Base-by-base conservation (phyloP, 1,140 invertebrate species). In the Hycleus cichorii region DNA sequence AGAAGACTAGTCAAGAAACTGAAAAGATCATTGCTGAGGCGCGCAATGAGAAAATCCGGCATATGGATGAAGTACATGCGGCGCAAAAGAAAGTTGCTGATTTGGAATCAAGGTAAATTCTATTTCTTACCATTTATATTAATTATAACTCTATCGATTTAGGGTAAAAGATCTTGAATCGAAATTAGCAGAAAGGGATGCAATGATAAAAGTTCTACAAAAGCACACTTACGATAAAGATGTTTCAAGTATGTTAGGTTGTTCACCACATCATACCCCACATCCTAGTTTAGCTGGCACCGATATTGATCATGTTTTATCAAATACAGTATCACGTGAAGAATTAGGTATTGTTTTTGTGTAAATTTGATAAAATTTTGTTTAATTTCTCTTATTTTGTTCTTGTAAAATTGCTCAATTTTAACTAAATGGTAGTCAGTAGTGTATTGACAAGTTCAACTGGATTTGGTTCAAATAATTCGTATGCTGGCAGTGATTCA, bases 151-250 rank as follows among this genome's bases (percentile, higher is more conserved):
- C 3, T 8, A 10, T 1, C 6, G 12, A 40, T 52, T 48, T 66
- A 92, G 89, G 71, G 81, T 93, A 53, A 92, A 92, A 76, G 88
- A 91, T 74, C 72, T 93, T 43, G 90, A 95, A 74, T 91, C 89
- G 1, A 90, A 92, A 70, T 78, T 94, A 50, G 88, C 89, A 0
- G 91, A 94, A 74, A 83, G 85, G 60, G 90, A 95, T 72, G 90
- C 90, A 0, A 93, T 94, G 89, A 92, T 95, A 59, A 84, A 87
- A 62, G 90, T 93, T 3, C 77, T 94, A 11, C 90, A 93, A 69
- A 89, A 90, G 64, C 88, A 89, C 69, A 87, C 85, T 1, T 83
- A 82, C 39, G 83, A 84, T 57, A 85, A 85, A 65, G 83, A 83
- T 53, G 80, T 79, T 43, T 77, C 78, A n/a, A 77, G 72, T 63